A percentile compares a stretch with the other conserved stretches of the same genome.
Evolutionary conservation across 2,113 vertebrate species (phyloP).

Genomic region (Grammomys surdaster): DNA sequence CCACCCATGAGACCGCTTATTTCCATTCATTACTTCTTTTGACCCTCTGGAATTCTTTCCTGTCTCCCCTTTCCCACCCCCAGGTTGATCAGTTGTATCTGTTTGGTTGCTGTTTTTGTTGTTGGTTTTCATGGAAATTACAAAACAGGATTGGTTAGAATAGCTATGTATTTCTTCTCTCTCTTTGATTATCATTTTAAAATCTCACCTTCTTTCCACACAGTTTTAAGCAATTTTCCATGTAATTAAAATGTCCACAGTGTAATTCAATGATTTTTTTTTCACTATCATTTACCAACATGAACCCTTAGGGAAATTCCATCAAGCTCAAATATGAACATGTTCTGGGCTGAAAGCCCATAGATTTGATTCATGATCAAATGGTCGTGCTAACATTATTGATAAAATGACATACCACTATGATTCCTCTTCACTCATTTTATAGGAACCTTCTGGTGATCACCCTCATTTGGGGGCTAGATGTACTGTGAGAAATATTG

Average conservation of each 20-base stretch:
- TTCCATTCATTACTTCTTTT: no score
- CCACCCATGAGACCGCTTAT: no score
- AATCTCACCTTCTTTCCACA: not conserved
- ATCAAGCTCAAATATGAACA: not conserved
- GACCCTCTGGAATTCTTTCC: no score
- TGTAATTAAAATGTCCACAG: not conserved
- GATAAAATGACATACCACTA: not conserved
- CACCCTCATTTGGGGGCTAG: not conserved
- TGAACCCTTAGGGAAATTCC: not conserved
- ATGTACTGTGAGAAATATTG: not conserved
- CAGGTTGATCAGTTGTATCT: no score
- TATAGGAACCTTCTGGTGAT: not conserved
- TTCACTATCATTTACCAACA: not conserved
- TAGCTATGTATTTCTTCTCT: no score
- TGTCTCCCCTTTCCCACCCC: no score
- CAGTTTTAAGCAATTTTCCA: not conserved
- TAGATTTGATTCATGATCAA: not conserved
- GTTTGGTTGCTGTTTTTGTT: not conserved
- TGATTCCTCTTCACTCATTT: not conserved
- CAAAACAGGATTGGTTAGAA: no score
- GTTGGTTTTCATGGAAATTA: not conserved
- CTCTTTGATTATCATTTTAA: slow-evolving; percentile 3
- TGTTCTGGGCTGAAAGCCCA: not conserved
- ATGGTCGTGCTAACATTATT: not conserved
- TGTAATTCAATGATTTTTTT: not conserved